Base-by-base conservation (phyloP, 1,140 invertebrate species). In the Odontomachus brunneus region DNA sequence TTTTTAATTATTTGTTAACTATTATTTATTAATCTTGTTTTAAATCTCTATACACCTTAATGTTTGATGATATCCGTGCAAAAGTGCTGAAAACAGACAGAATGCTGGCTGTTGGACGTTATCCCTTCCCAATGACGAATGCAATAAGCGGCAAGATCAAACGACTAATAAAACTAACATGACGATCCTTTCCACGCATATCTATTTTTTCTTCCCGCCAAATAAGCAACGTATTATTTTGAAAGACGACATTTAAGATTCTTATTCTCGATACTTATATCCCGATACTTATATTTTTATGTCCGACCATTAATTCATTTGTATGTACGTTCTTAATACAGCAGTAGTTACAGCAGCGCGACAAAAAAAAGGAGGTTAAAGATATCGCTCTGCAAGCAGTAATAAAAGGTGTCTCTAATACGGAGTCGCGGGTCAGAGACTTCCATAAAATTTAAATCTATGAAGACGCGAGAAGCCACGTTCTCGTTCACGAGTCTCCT, bases 401-500 rank as follows among this genome's bases (percentile, higher is more conserved):
- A 80, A 80, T 80, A 80, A 80, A 78, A 57, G 57, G 38, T 49
- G 15, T 33, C 7, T 71, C 22, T 48, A 59, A 80, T 59, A 57
- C 26, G 60, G 11, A 11, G n/a, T 19, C 29, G 60, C n/a, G 62
- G n/a, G 19, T n/a, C 5, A 80, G 19, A 9, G n/a, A 1, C 60
- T 76, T 76, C n/a, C 51, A 80, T 80, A 80, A 80, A 80, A 80
- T 69, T 71, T n/a, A 71, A 80, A 80, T 80, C 33, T 71, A 19
- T 29, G 14, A 14, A 67, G 19, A 57, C 17, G 7, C 19, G 49
- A 44, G 33, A 17, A 15, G 15, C 2, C 53, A 3, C 19, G 15
- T 44, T 26, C 17, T 51, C 44, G 48, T 14, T 19, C 12, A 3
- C 15, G 3, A 33, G 38, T 14, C 53, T 55, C 24, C 48, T 4